Conservation (phyloP, 2,113 vertebrate genomes). For the Podiceps cristatus region DNA sequence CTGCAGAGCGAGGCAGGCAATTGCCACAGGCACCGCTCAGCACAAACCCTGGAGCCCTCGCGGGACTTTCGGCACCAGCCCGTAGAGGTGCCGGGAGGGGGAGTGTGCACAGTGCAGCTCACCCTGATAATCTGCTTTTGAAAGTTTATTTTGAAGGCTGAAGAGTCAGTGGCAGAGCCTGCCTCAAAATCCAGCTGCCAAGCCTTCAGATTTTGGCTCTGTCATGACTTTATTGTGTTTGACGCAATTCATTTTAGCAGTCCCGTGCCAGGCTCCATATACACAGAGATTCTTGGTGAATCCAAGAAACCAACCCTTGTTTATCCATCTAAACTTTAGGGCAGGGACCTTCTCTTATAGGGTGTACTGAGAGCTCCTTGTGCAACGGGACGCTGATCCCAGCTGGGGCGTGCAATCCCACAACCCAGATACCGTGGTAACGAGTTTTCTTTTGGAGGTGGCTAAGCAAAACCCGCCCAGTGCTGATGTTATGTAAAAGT, state of each 20-base stretch:
- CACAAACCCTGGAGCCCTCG: rapidly evolving
- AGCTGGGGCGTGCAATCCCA: neutral
- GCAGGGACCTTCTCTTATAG: too few species aligned
- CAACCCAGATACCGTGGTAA: too few species aligned
- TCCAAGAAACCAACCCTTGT: neutral
- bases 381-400: neutral
- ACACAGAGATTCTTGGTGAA: neutral
- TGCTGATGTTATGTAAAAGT: neutral
- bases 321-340: neutral
- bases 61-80: neutral
- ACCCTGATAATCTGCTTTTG: neutral
- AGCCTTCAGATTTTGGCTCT: neutral
- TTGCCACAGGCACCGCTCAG: neutral
- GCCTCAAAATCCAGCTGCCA: neutral
- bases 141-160: neutral
- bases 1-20: neutral
- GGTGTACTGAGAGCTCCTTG: neutral
- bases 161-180: neutral
- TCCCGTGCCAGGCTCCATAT: neutral
- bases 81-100: neutral
- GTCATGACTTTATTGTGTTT: neutral
- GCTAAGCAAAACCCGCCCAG: neutral
- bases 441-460: neutral
- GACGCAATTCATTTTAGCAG: neutral
- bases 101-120: neutral